Conservation (phyloP, 2,797 vertebrate genomes). For the Tapirus indicus region DNA sequence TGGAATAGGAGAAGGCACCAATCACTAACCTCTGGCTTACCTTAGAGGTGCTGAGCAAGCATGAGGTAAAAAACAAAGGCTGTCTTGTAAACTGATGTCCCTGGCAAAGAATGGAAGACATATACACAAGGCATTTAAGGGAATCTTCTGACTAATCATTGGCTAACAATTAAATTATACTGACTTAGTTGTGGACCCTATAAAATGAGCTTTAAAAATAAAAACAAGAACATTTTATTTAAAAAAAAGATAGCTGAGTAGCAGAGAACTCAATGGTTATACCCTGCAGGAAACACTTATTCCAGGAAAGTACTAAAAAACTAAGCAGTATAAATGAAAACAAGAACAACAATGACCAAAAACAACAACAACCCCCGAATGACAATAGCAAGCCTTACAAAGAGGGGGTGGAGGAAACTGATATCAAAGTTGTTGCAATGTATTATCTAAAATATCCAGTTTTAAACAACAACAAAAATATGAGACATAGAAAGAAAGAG, state of each 20-base stretch:
- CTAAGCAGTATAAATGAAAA: not conserved
- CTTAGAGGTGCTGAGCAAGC: not conserved
- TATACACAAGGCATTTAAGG: not conserved
- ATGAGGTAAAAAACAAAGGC: not conserved
- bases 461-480: not conserved
- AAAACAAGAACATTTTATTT: not conserved
- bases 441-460: not conserved
- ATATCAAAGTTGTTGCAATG: not conserved
- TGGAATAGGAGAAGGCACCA: not conserved
- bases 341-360: not conserved
- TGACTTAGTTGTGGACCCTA: not conserved
- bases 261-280: not conserved
- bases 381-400: not conserved
- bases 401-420: rapidly evolving
- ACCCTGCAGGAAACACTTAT: not conserved
- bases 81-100: not conserved
- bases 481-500: not conserved
- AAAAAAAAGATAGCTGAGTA: not conserved
- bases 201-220: not conserved
- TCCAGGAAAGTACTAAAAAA: not conserved
- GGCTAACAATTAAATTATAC: not conserved
- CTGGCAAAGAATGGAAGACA: not conserved
- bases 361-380: not conserved
- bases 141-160: not conserved
- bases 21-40: not conserved